phyloP scores from a whole-genome alignment of 2,888 invertebrate genomes.

The Lochmaea crataegi region DNA sequence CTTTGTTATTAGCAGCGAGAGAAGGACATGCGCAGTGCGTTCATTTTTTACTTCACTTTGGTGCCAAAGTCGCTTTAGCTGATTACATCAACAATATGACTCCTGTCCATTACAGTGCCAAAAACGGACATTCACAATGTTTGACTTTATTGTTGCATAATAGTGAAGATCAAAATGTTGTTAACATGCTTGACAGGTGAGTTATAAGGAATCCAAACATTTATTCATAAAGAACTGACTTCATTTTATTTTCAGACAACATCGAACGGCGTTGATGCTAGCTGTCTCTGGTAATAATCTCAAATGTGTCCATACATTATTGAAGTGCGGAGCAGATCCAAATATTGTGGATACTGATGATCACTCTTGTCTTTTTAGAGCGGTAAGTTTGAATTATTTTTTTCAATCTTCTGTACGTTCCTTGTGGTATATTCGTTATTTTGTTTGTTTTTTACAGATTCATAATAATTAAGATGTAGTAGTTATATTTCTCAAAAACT shows the following conservation, averaged over 20 bases:
- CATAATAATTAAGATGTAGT: too few species aligned
- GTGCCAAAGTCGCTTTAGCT: conserved; percentile 68
- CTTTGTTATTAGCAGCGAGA: conserved; percentile 70
- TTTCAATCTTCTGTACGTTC: too few species aligned
- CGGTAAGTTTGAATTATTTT: conserved; percentile 62
- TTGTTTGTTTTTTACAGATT: too few species aligned
- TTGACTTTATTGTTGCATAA: conserved; percentile 68
- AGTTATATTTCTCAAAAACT: too few species aligned
- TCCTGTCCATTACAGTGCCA: conserved; percentile 62
- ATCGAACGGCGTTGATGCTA: conserved; percentile 71
- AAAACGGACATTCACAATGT: conserved; percentile 69
- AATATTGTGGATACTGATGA: conserved; percentile 69
- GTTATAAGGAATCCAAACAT: conserved; percentile 9
- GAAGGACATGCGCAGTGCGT: conserved; percentile 70
- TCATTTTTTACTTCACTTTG: conserved; percentile 68
- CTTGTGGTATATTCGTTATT: too few species aligned
- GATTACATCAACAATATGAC: conserved; percentile 59
- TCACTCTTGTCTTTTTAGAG: conserved; percentile 71
- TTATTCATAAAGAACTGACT: background rate
- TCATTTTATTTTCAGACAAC: conserved; percentile 58
- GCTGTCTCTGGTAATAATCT: conserved; percentile 70
- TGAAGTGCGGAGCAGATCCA: conserved; percentile 70
- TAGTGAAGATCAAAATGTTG: conserved; percentile 63
- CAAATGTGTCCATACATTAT: conserved; percentile 68
- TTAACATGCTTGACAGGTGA: conserved; percentile 64